These are phyloP conservation scores for Panzeria rudis DNA, from an alignment of 2,888 invertebrate species.

Conservation along the genomic window DNA sequence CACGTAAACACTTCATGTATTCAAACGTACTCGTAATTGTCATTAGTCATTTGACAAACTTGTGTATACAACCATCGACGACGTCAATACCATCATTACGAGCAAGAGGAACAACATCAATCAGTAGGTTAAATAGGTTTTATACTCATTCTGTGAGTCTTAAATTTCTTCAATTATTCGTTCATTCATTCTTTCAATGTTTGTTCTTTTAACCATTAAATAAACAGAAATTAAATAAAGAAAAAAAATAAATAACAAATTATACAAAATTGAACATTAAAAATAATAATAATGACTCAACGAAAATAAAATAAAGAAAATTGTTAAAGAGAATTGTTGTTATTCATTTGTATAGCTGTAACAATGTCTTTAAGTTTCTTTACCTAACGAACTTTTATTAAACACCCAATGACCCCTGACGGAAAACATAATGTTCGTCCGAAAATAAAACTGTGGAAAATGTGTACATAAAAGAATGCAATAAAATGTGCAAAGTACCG, in stretches of 20 bases:
- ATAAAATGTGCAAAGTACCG: slow-evolving; percentile 50
- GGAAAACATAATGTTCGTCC: not conserved
- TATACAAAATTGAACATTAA: slow-evolving; percentile 35
- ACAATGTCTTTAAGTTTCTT: slow-evolving; percentile 23
- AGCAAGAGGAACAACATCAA: slow-evolving; percentile 11
- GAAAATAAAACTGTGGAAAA: slow-evolving; percentile 7
- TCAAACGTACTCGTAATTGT: slow-evolving; percentile 3
- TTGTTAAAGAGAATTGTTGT: not conserved
- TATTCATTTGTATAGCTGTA: not conserved
- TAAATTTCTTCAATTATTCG: slow-evolving; percentile 20
- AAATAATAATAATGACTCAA: slow-evolving; percentile 12
- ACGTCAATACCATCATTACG: not conserved
- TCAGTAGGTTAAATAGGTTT: slow-evolving; percentile 60
- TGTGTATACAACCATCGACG: slow-evolving; percentile 5
- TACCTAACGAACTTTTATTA: slow-evolving; percentile 25
- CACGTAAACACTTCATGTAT: not conserved
- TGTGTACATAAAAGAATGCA: slow-evolving; percentile 36
- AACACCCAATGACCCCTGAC: slow-evolving; percentile 55
- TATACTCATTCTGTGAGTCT: slow-evolving; percentile 31
- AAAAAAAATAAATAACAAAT: slow-evolving; percentile 10
- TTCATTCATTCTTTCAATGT: slow-evolving; percentile 22
- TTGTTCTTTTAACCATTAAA: slow-evolving; percentile 39
- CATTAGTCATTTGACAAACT: slow-evolving; percentile 41
- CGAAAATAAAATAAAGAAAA: not conserved
- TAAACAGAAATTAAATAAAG: slow-evolving; percentile 1